Percentiles rank a stretch among this genome's conserved stretches.
Evolutionary conservation across 53 echinoderm and acorn worm genomes (phyloP).

Genomic region (Hippasteria phrygiana): DNA sequence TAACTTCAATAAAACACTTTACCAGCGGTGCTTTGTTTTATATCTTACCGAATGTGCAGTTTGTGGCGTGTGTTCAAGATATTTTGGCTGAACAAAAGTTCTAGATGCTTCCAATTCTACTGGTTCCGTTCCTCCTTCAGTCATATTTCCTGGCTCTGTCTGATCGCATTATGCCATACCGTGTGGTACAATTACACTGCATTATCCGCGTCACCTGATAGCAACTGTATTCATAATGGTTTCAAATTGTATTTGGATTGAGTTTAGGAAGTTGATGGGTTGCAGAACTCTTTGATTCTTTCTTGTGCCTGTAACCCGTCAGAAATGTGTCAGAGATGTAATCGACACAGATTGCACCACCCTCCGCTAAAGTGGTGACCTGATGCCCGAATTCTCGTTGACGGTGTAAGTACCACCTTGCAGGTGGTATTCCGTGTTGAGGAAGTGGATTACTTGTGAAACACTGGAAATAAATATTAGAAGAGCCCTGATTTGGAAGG

Average conservation of each 20-base stretch:
- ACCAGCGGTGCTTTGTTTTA: too few relatives aligned
- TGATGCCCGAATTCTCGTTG: background rate
- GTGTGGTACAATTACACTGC: conserved; percentile 13
- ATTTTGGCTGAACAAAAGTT: too few relatives aligned
- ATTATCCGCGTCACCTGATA: conserved; percentile 34
- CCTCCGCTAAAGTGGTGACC: conserved; percentile 14
- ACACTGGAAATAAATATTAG: too few relatives aligned
- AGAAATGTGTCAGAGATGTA: conserved; percentile 10
- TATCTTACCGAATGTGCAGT: too few relatives aligned
- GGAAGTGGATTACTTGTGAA: background rate
- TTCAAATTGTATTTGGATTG: conserved; percentile 59
- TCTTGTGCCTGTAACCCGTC: conserved; percentile 31
- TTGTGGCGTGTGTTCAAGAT: too few relatives aligned
- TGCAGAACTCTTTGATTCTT: background rate
- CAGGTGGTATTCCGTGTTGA: background rate
- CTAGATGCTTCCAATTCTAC: too few relatives aligned
- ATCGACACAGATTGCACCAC: conserved; percentile 13
- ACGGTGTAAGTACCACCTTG: background rate
- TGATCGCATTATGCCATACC: background rate
- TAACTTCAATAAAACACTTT: too few relatives aligned
- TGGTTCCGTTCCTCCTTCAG: background rate
- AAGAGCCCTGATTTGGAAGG: too few relatives aligned
- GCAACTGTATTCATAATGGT: conserved; percentile 55
- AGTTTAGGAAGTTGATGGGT: conserved; percentile 29
- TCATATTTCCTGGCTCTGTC: background rate